Base-by-base conservation (phyloP, 2,797 vertebrate species). In the Oophaga sylvatica region DNA sequence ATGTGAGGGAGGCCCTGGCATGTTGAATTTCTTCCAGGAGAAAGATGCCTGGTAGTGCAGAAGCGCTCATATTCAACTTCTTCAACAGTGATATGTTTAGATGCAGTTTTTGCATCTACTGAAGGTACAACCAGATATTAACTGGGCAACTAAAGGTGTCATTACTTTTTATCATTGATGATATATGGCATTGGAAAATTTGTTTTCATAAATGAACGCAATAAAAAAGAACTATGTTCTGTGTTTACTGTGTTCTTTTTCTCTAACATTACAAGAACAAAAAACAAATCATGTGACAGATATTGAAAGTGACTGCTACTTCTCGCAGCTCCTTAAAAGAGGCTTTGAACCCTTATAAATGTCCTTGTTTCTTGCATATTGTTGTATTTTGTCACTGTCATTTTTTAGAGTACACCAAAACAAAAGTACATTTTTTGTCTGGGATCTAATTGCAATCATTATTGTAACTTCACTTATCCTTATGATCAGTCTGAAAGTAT, bases 371-470 rank as follows among this genome's bases (percentile, higher is more conserved):
- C 8, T 11, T 79, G 26, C 16, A 31, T 35, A 35, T 79, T 59
- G 29, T 41, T 19, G 10, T 26, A 53, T 56, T 56, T 56, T 59
- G 26, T 60, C 48, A 26, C 75, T 77, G 75, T 77, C n/a, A 57
- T 77, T 53, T 29, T 77, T n/a, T 29, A 41, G 53, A 57, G 9
- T 2, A 57, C 22, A 56, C 48, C 10, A 12, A 75, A 75, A 77
- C 53, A 77, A 77, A 57, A 45, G 75, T 29, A 31, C 9, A 29
- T 53, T 77, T 13, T 45, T 29, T 53, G 75, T 77, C 75, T 77
- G 75, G n/a, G 20, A 57, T 75, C 9, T 75, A 48, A 53, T 77
- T 77, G n/a, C 75, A 56, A 57, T 77, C 53, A 77, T 76, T 78
- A 78, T 19, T 59, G 48, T 48, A 29, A 26, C 56, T 19, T 59